phyloP scores from a whole-genome alignment of 2,888 invertebrate genomes.

The Luperina nickerlii region DNA sequence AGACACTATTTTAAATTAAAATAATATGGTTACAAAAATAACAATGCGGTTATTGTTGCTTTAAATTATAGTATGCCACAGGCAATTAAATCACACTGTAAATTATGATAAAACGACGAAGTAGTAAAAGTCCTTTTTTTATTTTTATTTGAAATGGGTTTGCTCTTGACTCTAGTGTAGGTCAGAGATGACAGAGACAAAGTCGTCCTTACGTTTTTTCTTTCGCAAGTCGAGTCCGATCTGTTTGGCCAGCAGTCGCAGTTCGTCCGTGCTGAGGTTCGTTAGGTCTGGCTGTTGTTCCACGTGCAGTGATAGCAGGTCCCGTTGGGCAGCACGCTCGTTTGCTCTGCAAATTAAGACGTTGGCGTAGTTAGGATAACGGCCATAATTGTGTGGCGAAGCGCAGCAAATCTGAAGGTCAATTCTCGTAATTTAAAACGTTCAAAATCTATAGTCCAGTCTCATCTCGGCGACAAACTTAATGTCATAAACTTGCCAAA shows the following conservation, averaged over 20 bases:
- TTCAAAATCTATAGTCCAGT: too few species aligned
- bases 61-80: neutral
- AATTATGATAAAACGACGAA: neutral
- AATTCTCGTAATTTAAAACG: too few species aligned
- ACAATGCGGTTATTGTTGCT: neutral
- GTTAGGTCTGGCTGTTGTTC: constrained; percentile 78
- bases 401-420: neutral
- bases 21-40: too few species aligned
- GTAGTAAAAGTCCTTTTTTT: neutral
- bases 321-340: constrained; percentile 79
- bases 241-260: constrained; percentile 77
- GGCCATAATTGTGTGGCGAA: neutral
- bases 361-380: neutral
- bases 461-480: too few species aligned
- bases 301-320: constrained; percentile 85
- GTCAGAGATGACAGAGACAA: too few species aligned
- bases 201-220: constrained; percentile 74
- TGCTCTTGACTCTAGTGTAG: too few species aligned
- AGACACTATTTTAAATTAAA: too few species aligned
- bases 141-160: too few species aligned
- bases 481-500: too few species aligned
- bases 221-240: constrained; percentile 77
- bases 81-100: neutral
- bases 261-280: constrained; percentile 73
- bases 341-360: constrained; percentile 74